Conservation (phyloP, 2,113 vertebrate genomes). For the Oncorhynchus keta region DNA sequence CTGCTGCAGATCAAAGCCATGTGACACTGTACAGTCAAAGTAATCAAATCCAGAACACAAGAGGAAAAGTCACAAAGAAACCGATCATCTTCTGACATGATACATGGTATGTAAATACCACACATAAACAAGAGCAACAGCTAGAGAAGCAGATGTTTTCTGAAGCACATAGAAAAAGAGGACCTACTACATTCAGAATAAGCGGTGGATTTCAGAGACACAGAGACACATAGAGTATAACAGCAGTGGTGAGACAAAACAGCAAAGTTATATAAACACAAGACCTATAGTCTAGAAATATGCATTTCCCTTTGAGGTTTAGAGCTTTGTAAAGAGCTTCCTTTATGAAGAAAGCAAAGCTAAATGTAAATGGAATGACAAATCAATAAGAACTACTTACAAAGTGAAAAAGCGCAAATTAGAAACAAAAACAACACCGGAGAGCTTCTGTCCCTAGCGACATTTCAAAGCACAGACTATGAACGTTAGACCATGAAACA, state of each 20-base stretch:
- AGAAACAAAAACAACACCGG: conserved; percentile 41
- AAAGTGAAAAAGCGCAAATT: not conserved
- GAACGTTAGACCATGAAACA: conserved; percentile 68
- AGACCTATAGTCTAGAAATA: not conserved
- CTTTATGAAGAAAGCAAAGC: not conserved
- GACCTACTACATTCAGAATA: conserved; percentile 32
- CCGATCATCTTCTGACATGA: conserved; percentile 27
- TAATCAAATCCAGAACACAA: conserved; percentile 54
- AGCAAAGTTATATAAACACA: conserved; percentile 19
- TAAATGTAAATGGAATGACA: conserved; percentile 28
- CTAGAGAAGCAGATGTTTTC: conserved; percentile 5
- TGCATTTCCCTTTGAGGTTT: not conserved
- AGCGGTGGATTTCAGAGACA: conserved; percentile 42
- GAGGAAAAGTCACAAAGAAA: conserved; percentile 45
- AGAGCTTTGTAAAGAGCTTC: too few relatives aligned
- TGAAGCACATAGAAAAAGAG: conserved; percentile 39
- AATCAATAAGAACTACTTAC: conserved; percentile 15
- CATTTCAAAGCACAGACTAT: conserved; percentile 65
- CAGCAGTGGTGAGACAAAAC: conserved; percentile 38
- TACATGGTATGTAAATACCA: conserved; percentile 19
- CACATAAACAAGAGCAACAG: conserved; percentile 43
- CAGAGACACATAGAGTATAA: conserved; percentile 3
- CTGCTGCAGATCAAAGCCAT: conserved; percentile 87
- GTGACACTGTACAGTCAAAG: conserved; percentile 69
- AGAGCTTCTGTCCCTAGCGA: conserved; percentile 46